Conservation (phyloP, 2,113 vertebrate genomes). For the Apodemus sylvaticus region DNA sequence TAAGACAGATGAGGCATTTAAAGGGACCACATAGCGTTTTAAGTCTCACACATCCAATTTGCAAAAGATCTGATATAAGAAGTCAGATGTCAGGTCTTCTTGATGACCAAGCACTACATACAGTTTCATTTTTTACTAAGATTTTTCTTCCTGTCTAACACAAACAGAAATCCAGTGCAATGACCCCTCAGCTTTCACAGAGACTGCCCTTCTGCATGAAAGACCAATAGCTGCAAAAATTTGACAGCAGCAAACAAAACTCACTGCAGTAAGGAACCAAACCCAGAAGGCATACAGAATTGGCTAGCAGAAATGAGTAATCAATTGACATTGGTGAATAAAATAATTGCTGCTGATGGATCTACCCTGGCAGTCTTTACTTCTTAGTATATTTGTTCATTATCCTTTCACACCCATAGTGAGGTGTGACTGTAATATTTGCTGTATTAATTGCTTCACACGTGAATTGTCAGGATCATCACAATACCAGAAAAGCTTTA, state of each 20-base stretch:
- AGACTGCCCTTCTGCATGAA: background rate
- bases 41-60: background rate
- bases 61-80: background rate
- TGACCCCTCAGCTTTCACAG: constrained; percentile 36
- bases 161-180: background rate
- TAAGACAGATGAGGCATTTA: background rate
- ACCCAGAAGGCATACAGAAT: constrained; percentile 50
- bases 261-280: constrained; percentile 39
- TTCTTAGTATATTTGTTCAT: constrained; percentile 51
- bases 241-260: constrained; percentile 40
- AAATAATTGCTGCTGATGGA: constrained; percentile 35
- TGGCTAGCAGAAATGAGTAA: constrained; percentile 59
- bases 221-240: constrained; percentile 58
- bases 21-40: background rate
- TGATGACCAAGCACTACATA: background rate
- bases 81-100: too few relatives aligned
- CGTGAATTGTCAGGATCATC: constrained; percentile 36
- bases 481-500: constrained; percentile 22
- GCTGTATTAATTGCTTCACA: constrained; percentile 58
- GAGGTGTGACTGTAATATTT: constrained; percentile 31
- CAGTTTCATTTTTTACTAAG: background rate
- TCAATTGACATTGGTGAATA: constrained; percentile 60
- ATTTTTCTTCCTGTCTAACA: background rate
- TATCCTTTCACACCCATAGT: constrained; percentile 38
- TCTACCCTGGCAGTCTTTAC: background rate